Evolutionary conservation across 2,113 vertebrate species (phyloP), one percentile per base, ranked within the genome.

Genomic region (Corythaeola cristata): DNA sequence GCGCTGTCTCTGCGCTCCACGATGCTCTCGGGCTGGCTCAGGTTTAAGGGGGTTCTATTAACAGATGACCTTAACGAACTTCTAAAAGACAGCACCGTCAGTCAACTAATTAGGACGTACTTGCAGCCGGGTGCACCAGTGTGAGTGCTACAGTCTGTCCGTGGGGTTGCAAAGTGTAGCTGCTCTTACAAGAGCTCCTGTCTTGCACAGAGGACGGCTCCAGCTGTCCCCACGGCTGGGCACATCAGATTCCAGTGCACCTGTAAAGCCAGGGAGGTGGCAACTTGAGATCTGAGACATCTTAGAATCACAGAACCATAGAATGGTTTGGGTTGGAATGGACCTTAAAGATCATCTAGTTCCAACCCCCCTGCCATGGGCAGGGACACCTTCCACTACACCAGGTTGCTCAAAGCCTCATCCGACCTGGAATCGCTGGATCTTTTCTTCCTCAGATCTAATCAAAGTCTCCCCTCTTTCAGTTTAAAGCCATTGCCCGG

Each of bases 201-300:
- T 44, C 41, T 44, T 12, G 19, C 10, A 12, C 21, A 71, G 53
- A 55, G 30, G 12, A 60, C 3, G 5, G 64, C 26, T 78, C 45
- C 62, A n/a, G 45, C 28, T 8, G 2, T 21, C 15, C 32, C 50
- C 27, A 16, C 5, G 11, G 26, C 53, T 0, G 0, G 58, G 44
- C 33, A 66, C 24, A 6, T 16, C 16, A 17, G 21, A 45, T 33
- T 30, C 37, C 53, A 56, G 30, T 4, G 20, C n/a, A 50, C 6
- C 60, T 68, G 44, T 8, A 35, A 35, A 56, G 44, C 33, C 7
- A 4, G 64, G 27, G n/a, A 90, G 30, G 55, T 45, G 16, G 9
- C 39, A 88, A 11, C 49, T 73, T n/a, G 4, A 47, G 32, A 14
- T 6, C 39, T 15, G 28, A 45, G 44, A 7, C 67, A 60, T 14